Conservation (phyloP, 2,113 vertebrate genomes). For the Pachyramphus minor region DNA sequence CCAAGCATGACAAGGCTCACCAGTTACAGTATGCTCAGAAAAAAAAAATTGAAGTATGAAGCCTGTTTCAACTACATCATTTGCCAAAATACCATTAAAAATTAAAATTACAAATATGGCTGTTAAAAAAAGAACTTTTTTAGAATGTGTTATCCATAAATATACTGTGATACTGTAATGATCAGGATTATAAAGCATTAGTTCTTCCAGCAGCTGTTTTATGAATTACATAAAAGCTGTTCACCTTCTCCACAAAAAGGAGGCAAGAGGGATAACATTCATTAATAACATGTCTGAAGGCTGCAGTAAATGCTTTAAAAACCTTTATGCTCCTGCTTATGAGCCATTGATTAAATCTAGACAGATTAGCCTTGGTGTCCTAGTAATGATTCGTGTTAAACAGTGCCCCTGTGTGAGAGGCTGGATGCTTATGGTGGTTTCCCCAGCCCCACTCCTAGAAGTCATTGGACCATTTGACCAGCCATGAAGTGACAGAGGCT, state of each 20-base stretch:
- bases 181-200: slow-evolving; percentile 2
- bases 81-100: background rate
- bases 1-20: background rate
- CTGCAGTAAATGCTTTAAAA: background rate
- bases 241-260: background rate
- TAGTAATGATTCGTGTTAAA: background rate
- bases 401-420: background rate
- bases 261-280: background rate
- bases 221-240: slow-evolving; percentile 26
- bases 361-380: background rate
- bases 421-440: background rate
- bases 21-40: background rate
- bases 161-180: background rate
- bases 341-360: background rate
- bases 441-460: background rate
- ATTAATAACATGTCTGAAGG: background rate
- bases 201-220: slow-evolving; percentile 17
- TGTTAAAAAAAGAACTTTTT: background rate
- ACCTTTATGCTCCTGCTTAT: background rate
- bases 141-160: background rate
- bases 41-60: background rate
- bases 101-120: background rate
- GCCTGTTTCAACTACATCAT: background rate
- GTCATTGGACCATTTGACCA: background rate
- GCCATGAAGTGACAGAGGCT: background rate